Base-by-base conservation (phyloP, 2,797 vertebrate species). In the Denticeps clupeoides region DNA sequence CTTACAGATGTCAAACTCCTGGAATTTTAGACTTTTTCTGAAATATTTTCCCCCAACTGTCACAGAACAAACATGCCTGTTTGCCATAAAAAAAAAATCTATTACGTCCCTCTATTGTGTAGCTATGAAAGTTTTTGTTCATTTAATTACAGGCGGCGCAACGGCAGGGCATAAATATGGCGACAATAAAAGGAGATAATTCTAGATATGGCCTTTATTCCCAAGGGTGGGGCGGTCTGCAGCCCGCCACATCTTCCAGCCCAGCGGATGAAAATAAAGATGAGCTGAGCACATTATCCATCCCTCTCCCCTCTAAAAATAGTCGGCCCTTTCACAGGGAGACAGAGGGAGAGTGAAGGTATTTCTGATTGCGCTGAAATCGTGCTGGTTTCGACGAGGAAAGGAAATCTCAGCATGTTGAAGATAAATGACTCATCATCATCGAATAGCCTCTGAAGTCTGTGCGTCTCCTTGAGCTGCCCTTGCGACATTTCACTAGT, bases 401-500 rank as follows among this genome's bases (percentile, higher is more conserved):
- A 77, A 79, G 68, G 64, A 76, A 73, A 74, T 60, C 64, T 46
- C n/a, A 18, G 65, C 65, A 58, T 71, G 60, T 78, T 75, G 74
- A 41, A 37, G 50, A 43, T 49, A 49, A 80, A 79, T 80, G 73
- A 72, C 68, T 75, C 46, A 43, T 29, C 18, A 73, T 77, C 68
- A 60, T 70, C 68, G 64, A 59, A n/a, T n/a, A 63, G 72, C 67
- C 66, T 73, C 67, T 82, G 77, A 80, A 73, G 58, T 58, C 59
- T 21, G 23, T 10, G 3, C 41, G 55, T 58, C 77, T 72, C 78
- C 75, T 81, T 78, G 69, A 75, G 60, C 66, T 27, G 69, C 70
- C 78, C 79, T 85, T 82, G 78, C 46, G 63, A 66, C 62, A 65
- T 67, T 75, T 82, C 56, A 68, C 65, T 62, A 45, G 69, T 79